phyloP scores from a whole-genome alignment of 2,888 invertebrate species.

The Palloptera scutellata region DNA sequence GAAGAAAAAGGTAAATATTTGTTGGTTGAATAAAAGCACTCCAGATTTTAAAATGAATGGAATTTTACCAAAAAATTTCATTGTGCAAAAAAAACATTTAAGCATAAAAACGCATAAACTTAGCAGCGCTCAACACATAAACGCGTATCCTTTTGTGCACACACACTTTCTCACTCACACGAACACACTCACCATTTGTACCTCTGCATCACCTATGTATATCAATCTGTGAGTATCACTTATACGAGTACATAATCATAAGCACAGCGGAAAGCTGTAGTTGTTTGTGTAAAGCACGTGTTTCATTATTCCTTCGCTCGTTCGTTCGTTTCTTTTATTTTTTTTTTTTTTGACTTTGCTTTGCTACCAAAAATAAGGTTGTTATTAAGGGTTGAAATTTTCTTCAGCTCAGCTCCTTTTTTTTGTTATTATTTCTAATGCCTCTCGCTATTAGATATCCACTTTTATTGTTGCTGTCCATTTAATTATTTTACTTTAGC shows the following conservation, averaged over 20 bases:
- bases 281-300: slow-evolving; percentile 20
- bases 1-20: no score
- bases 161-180: not conserved
- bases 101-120: not conserved
- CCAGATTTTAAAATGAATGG: not conserved
- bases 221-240: not conserved
- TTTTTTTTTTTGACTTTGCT: no score
- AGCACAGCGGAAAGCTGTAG: not conserved
- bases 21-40: no score
- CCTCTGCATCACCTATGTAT: no score
- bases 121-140: not conserved
- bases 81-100: not conserved
- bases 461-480: no score
- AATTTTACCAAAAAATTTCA: slow-evolving; percentile 12
- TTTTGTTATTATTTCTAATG: no score
- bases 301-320: not conserved
- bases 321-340: no score
- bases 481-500: no score
- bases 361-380: no score
- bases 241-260: not conserved
- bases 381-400: no score
- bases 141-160: not conserved
- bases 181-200: not conserved
- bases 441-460: no score
- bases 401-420: no score